Base-by-base conservation (phyloP, 2,888 invertebrate genomes). In the Andrena minutula region DNA sequence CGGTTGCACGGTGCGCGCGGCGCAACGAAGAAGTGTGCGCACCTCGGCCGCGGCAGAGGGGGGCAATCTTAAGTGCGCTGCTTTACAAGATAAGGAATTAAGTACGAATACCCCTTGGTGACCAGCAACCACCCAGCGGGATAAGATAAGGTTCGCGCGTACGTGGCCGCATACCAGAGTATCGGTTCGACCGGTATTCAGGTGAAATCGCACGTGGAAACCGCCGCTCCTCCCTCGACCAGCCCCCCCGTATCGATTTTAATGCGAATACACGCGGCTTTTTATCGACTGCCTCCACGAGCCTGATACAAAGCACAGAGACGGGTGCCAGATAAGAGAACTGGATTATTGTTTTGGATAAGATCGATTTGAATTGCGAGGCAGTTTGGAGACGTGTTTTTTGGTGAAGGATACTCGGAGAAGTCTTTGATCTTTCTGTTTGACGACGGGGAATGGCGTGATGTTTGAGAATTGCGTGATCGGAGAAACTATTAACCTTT, bases 31-130 rank as follows among this genome's bases (percentile, higher is more conserved):
- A 61, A 47, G 72, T 68, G 63, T 72, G 51, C 69, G 28, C 41
- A 30, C 66, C 51, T 73, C 66, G 35, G 49, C 2, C 28, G 51
- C 78, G 61, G 51, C 68, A 51, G 77, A 85, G 85, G 79, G 86
- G 85, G 90, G 89, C 92, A 92, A 92, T 92, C 91, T 92, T 92
- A 92, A 92, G 90, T 91, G 90, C 91, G 89, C 88, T 90, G 90
- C 90, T 91, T 91, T 91, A 92, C 93, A 93, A 92, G 93, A 93
- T 92, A 93, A 93, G 92, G 87, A 90, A 92, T 92, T 92, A 92
- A 92, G 89, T 90, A 91, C 86, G 90, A 90, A 90, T 90, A 89
- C 85, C 87, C 79, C 87, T 79, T 75, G 88, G 79, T 79, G 89
- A 90, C 87, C 89, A 86, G 88, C 87, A 88, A 90, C 87, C 86